Percentiles rank a stretch among this genome's conserved stretches.
Evolutionary conservation across 2,113 vertebrate species (phyloP).

Genomic region (Trogon melanurus): DNA sequence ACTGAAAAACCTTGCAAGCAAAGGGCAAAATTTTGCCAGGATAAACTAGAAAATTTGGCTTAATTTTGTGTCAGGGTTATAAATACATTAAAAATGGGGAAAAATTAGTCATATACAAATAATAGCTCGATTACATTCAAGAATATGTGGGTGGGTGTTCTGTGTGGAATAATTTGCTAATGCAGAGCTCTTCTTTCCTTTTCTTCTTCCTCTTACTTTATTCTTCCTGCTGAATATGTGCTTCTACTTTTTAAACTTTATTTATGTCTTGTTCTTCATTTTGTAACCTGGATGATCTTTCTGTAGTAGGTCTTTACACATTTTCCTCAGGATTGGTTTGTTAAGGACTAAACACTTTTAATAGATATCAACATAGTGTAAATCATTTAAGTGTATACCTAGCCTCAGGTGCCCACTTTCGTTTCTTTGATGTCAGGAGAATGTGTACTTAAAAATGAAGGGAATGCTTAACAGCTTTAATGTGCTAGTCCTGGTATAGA

Average conservation of each 20-base stretch:
- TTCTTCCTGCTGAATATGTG: slow-evolving; percentile 1
- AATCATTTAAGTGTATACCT: not conserved
- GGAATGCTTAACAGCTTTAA: not conserved
- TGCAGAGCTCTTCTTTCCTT: not conserved
- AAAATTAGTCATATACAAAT: slow-evolving; percentile 50
- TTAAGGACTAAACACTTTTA: not conserved
- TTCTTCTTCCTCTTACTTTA: slow-evolving; percentile 34
- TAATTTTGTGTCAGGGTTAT: slow-evolving; percentile 39
- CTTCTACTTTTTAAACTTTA: slow-evolving; percentile 9
- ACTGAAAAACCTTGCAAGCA: not conserved
- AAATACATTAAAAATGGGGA: not conserved
- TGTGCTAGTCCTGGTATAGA: not conserved
- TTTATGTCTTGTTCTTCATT: not conserved
- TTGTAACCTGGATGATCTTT: not conserved
- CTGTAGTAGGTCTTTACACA: not conserved
- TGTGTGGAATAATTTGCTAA: slow-evolving; percentile 34
- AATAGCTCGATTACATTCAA: slow-evolving; percentile 33
- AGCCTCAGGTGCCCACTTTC: not conserved
- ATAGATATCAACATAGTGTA: not conserved
- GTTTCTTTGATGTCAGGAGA: not conserved
- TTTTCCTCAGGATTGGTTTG: not conserved
- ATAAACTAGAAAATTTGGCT: slow-evolving; percentile 18
- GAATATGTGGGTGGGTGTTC: slow-evolving; percentile 29
- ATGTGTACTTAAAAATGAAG: not conserved
- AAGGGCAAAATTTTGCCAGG: slow-evolving; percentile 25